A percentile compares a stretch with the other conserved stretches of the same genome.
Conservation (phyloP, 1,140 invertebrate genomes). For the Solenopsis fugax region DNA sequence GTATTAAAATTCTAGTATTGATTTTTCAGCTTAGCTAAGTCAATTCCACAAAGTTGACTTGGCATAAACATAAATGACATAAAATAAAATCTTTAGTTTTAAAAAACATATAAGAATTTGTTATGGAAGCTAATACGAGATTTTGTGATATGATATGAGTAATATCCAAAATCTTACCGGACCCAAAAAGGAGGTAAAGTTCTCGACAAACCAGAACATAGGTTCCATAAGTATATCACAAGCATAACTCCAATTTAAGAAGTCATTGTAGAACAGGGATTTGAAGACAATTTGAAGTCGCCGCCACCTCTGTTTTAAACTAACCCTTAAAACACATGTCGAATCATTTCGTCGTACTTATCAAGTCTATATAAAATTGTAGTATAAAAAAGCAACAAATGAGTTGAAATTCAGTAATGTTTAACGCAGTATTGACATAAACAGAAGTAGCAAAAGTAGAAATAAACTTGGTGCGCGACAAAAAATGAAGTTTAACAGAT, state of each 20-base stretch:
- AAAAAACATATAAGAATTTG: background rate
- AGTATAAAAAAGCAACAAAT: background rate
- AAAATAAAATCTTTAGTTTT: background rate
- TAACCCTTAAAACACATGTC: constrained; percentile 74
- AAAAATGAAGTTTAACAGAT: background rate
- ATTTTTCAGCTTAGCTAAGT: background rate
- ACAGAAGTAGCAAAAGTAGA: background rate
- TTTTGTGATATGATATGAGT: constrained; percentile 33
- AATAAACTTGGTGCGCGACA: constrained; percentile 2
- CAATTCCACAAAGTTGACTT: background rate
- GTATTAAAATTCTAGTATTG: background rate
- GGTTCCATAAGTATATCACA: constrained; percentile 95
- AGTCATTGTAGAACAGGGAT: constrained; percentile 92
- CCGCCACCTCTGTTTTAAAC: constrained; percentile 78
- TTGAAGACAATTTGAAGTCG: constrained; percentile 81
- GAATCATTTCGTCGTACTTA: constrained; percentile 4
- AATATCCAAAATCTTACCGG: constrained; percentile 89
- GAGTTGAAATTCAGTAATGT: background rate
- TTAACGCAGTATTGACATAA: background rate
- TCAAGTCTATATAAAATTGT: constrained; percentile 4
- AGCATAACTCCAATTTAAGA: constrained; percentile 92
- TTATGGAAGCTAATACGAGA: background rate
- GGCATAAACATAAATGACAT: background rate
- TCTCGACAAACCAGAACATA: constrained; percentile 98
- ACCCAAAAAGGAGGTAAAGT: constrained; percentile 94